Evolutionary conservation across 2,888 invertebrate genomes (phyloP).

Genomic region (Leptopilina myrica): DNA sequence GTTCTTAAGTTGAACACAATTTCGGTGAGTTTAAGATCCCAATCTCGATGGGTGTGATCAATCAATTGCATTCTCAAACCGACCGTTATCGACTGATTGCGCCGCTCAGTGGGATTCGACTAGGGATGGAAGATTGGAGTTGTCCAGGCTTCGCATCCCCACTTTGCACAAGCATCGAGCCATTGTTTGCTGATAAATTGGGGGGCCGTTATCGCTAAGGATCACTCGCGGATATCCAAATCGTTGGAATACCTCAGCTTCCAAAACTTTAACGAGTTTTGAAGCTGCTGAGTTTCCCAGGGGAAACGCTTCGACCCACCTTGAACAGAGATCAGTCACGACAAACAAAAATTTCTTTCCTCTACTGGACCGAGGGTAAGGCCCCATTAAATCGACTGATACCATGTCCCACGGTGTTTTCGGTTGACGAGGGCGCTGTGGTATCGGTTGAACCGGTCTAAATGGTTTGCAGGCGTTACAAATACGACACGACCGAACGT

Average conservation of each 20-base stretch:
- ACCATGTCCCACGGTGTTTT: conserved; percentile 43
- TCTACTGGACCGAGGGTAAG: no score
- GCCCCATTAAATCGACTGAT: neutral
- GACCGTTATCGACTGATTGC: conserved; percentile 40
- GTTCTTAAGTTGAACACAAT: neutral
- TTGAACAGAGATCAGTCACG: conserved; percentile 47
- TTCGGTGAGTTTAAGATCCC: neutral
- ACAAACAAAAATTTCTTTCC: no score
- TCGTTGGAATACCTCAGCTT: conserved; percentile 40
- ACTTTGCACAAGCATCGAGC: neutral
- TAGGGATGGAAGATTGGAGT: conserved; percentile 52
- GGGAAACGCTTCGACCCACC: conserved; percentile 59
- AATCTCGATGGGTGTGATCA: neutral
- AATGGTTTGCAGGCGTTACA: conserved; percentile 34
- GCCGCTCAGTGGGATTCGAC: conserved; percentile 50
- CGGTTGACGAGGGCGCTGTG: conserved; percentile 37
- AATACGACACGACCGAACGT: conserved; percentile 43
- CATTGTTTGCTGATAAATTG: conserved; percentile 47
- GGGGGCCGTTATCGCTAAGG: conserved; percentile 49
- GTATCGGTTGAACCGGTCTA: neutral
- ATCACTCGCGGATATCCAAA: conserved; percentile 46
- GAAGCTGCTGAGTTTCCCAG: conserved; percentile 31
- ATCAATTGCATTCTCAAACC: no score
- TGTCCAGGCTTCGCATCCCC: conserved; percentile 47
- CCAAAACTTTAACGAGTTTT: conserved; percentile 40